Percentiles rank a stretch among this genome's conserved stretches.
phyloP scores from a whole-genome alignment of 2,113 vertebrate species.

The Hypanus sabinus region DNA sequence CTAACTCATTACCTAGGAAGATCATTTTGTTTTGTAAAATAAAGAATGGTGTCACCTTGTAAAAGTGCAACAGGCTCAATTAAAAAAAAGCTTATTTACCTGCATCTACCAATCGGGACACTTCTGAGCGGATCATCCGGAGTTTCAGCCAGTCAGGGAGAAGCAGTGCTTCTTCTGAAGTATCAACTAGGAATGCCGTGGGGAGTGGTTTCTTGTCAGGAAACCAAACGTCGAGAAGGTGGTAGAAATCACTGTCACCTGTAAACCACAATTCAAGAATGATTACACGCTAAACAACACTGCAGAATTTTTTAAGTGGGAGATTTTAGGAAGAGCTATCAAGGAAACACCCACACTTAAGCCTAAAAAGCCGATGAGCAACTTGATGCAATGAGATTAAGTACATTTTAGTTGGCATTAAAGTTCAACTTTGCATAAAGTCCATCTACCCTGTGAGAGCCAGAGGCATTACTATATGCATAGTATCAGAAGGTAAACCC shows the following conservation, averaged over 20 bases:
- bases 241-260: slow-evolving; percentile 78
- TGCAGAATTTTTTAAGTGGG: not conserved
- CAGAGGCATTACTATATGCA: not conserved
- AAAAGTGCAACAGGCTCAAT: not conserved
- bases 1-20: not conserved
- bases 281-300: not conserved
- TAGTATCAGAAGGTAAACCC: not conserved
- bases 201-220: slow-evolving; percentile 90
- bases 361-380: not conserved
- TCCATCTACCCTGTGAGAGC: not conserved
- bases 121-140: slow-evolving; percentile 93
- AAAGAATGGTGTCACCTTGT: not conserved
- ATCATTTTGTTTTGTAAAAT: not conserved
- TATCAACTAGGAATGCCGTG: slow-evolving; percentile 94
- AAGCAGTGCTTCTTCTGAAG: slow-evolving; percentile 87
- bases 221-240: slow-evolving; percentile 90
- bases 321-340: not conserved
- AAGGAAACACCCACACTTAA: not conserved
- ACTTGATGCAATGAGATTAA: not conserved
- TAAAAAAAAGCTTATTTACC: slow-evolving; percentile 54
- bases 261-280: slow-evolving; percentile 34
- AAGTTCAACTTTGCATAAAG: not conserved
- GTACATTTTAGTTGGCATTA: no score
- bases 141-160: slow-evolving; percentile 95
- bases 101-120: slow-evolving; percentile 84